Evolutionary conservation across 2,888 invertebrate genomes (phyloP).

Genomic region (Pheosia tremula): DNA sequence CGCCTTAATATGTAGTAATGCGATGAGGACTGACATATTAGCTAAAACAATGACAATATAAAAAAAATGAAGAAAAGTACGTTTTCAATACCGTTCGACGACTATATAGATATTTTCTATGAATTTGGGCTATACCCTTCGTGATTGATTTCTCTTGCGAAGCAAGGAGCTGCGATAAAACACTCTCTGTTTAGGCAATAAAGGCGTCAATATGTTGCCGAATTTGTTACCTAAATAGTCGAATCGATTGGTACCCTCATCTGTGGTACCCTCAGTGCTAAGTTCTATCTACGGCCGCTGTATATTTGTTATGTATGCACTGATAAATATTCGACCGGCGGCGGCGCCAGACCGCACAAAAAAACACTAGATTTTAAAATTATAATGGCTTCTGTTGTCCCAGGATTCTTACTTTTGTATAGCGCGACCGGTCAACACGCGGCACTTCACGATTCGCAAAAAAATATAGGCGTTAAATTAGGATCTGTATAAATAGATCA

Average conservation of each 20-base stretch:
- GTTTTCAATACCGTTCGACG: too few species aligned
- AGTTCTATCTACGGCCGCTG: neutral
- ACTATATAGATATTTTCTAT: too few species aligned
- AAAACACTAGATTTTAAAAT: constrained; percentile 63
- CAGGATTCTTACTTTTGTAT: constrained; percentile 26
- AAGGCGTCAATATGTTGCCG: too few species aligned
- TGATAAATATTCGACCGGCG: constrained; percentile 38
- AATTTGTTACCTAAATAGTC: too few species aligned
- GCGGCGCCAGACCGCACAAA: constrained; percentile 47
- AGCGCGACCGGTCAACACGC: constrained; percentile 31
- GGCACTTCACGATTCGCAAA: constrained; percentile 6
- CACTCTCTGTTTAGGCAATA: too few species aligned
- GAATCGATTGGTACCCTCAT: neutral
- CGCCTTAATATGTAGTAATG: too few species aligned
- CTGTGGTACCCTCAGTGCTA: neutral
- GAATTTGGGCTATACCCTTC: too few species aligned
- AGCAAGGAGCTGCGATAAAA: too few species aligned
- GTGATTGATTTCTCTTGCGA: too few species aligned
- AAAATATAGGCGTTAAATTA: neutral
- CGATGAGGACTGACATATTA: too few species aligned
- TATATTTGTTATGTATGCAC: constrained; percentile 14
- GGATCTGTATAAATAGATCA: neutral
- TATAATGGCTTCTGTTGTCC: constrained; percentile 43
- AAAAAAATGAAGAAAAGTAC: too few species aligned
- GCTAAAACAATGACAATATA: too few species aligned